Percentiles rank a stretch among this genome's conserved stretches.
These are phyloP conservation scores for Ypsolopha sequella DNA, from an alignment of 2,888 invertebrate species.

Conservation along the genomic window DNA sequence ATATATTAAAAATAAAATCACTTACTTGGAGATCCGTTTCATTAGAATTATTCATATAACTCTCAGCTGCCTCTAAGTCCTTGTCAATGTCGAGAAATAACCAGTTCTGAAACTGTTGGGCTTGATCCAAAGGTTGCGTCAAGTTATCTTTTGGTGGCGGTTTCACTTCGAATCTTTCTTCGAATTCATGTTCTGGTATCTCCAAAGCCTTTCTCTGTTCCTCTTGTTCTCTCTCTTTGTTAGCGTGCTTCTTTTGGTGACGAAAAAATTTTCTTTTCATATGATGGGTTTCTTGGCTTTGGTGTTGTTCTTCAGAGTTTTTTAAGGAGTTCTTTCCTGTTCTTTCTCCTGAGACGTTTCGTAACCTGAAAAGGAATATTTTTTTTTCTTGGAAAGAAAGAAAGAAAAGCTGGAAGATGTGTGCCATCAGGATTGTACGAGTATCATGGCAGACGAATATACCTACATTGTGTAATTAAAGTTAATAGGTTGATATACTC, in stretches of 20 bases:
- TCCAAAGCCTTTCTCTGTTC: slow-evolving; percentile 26
- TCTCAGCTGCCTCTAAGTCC: slow-evolving; percentile 55
- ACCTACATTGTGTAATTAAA: no score
- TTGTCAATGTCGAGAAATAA: slow-evolving; percentile 49
- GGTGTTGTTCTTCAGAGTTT: slow-evolving; percentile 18
- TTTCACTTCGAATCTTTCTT: slow-evolving; percentile 68
- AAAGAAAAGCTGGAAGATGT: no score
- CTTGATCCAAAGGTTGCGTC: slow-evolving; percentile 16
- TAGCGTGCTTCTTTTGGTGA: slow-evolving; percentile 43
- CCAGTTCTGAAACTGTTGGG: slow-evolving; percentile 43
- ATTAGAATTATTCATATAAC: slow-evolving; percentile 30
- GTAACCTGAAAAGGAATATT: slow-evolving; percentile 28
- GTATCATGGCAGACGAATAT: no score
- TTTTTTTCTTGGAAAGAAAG: no score
- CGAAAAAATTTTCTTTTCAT: slow-evolving; percentile 53
- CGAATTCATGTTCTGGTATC: slow-evolving; percentile 72
- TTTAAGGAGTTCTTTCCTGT: slow-evolving; percentile 28
- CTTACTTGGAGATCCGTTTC: slow-evolving; percentile 9
- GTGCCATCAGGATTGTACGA: no score
- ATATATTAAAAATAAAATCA: no score
- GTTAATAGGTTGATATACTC: no score
- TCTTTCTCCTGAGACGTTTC: slow-evolving; percentile 48
- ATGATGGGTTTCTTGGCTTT: slow-evolving; percentile 20
- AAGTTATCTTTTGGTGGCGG: slow-evolving; percentile 43
- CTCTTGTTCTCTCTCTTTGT: slow-evolving; percentile 23